Evolutionary conservation across 2,113 vertebrate species (phyloP).

Genomic region (Blennius ocellaris): DNA sequence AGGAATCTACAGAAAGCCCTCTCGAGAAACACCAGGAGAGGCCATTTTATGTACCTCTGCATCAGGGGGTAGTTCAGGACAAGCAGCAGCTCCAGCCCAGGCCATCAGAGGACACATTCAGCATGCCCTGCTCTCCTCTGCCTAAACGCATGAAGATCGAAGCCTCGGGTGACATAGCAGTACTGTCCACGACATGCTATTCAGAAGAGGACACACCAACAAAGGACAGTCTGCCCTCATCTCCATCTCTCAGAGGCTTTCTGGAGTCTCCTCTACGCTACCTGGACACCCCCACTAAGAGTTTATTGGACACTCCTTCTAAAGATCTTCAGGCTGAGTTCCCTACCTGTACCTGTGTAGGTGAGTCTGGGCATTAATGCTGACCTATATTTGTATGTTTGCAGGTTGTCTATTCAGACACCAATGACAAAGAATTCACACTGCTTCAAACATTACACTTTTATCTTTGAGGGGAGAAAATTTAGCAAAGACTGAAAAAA

Average conservation of each 20-base stretch:
- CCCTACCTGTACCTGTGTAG: constrained; percentile 94
- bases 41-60: constrained; percentile 13
- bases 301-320: constrained; percentile 91
- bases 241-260: constrained; percentile 93
- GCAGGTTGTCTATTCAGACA: not conserved
- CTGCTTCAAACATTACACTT: not conserved
- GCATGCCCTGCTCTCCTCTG: constrained; percentile 74
- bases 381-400: not conserved
- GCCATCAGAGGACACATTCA: constrained; percentile 71
- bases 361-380: constrained; percentile 82
- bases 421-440: not conserved
- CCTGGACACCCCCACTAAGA: constrained; percentile 95
- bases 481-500: not conserved
- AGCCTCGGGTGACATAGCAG: constrained; percentile 90
- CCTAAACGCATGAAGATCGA: constrained; percentile 96
- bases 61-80: constrained; percentile 54
- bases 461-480: not conserved
- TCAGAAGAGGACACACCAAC: constrained; percentile 88
- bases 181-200: constrained; percentile 95
- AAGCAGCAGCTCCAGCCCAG: constrained; percentile 72
- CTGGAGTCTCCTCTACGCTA: constrained; percentile 96
- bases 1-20: constrained; percentile 41
- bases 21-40: constrained; percentile 25
- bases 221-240: constrained; percentile 88
- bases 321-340: constrained; percentile 92